A percentile compares a stretch with the other conserved stretches of the same genome.
phyloP scores from a whole-genome alignment of 2,797 vertebrate species.

The Fratercula arctica region DNA sequence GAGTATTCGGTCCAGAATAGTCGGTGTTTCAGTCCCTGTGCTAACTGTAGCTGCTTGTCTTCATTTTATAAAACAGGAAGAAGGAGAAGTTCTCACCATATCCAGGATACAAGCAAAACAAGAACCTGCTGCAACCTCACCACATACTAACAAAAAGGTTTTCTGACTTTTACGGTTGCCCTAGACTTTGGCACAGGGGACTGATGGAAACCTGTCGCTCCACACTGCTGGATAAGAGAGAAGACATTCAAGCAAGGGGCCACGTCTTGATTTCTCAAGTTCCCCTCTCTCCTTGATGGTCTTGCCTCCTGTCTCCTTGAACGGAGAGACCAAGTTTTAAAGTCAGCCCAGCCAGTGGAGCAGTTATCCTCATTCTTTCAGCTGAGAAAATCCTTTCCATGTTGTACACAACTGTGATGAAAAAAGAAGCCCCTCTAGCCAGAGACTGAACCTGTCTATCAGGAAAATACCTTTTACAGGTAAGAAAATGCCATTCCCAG shows the following conservation, averaged over 20 bases:
- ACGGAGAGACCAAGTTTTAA: neutral
- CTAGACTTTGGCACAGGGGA: neutral
- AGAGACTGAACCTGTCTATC: neutral
- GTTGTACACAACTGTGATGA: slow-evolving; percentile 15
- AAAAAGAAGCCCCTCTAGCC: neutral
- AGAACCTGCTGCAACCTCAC: neutral
- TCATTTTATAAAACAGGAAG: neutral
- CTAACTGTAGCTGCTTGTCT: neutral
- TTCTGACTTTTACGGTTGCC: neutral
- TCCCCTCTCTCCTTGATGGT: neutral
- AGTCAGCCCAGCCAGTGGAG: neutral
- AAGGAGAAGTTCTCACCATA: neutral
- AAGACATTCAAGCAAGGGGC: neutral
- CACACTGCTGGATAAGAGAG: neutral
- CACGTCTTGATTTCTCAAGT: neutral
- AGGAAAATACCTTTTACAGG: slow-evolving; percentile 7
- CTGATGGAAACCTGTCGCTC: slow-evolving; percentile 22
- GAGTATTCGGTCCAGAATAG: neutral
- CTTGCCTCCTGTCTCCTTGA: neutral
- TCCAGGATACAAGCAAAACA: neutral
- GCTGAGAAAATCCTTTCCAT: neutral
- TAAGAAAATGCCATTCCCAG: slow-evolving; percentile 16
- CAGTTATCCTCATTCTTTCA: neutral
- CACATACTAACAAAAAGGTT: neutral
- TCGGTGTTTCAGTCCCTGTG: neutral